Evolutionary conservation across 1,140 invertebrate species (phyloP).

Genomic region (Plutomurus gul): DNA sequence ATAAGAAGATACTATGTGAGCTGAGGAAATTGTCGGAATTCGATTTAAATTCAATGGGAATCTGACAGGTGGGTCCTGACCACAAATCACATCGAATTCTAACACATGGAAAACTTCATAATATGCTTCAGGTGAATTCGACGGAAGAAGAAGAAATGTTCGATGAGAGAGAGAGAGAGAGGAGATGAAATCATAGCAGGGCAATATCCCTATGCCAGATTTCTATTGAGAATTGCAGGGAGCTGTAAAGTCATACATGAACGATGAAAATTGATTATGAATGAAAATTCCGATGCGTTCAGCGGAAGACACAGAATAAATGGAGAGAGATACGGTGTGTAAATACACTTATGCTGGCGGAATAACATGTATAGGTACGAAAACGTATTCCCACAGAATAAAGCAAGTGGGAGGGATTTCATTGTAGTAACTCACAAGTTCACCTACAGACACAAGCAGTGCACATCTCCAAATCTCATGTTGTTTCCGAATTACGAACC

Average conservation of each 20-base stretch:
- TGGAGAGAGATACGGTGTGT: too few species aligned
- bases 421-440: too few species aligned
- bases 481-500: too few species aligned
- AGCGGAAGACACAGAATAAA: not conserved
- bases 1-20: not conserved
- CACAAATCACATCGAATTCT: slow-evolving; percentile 12
- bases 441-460: too few species aligned
- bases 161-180: not conserved
- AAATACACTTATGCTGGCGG: too few species aligned
- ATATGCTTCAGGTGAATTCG: not conserved
- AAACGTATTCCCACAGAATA: too few species aligned
- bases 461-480: too few species aligned
- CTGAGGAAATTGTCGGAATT: not conserved
- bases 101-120: not conserved
- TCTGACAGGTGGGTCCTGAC: slow-evolving; percentile 2
- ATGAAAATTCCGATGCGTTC: not conserved
- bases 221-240: too few species aligned
- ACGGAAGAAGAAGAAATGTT: not conserved
- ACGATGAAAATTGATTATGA: slow-evolving; percentile 2
- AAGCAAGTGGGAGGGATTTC: too few species aligned
- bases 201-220: too few species aligned
- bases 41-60: slow-evolving; percentile 25
- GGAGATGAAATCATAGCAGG: not conserved
- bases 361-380: too few species aligned
- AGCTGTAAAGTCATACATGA: too few species aligned